Evolutionary conservation across 2,113 vertebrate species (phyloP).

Genomic region (Neomonachus schauinslandi): DNA sequence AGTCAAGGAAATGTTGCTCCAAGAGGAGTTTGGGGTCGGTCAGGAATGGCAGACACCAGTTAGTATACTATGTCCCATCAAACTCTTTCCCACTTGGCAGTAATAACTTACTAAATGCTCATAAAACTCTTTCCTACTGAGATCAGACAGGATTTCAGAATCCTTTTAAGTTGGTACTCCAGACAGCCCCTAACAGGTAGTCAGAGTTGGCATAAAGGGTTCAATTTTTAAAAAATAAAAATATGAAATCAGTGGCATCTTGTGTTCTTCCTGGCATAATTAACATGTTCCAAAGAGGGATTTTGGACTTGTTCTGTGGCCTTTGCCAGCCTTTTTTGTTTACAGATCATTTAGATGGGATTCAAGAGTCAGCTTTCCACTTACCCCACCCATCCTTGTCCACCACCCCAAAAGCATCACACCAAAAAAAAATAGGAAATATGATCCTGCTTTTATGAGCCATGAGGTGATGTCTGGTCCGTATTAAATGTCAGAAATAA

Average conservation of each 20-base stretch:
- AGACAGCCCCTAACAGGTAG: background rate
- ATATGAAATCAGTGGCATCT: background rate
- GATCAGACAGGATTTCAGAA: background rate
- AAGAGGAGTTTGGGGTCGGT: background rate
- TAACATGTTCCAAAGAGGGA: background rate
- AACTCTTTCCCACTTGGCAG: background rate
- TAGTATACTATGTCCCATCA: background rate
- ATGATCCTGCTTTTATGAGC: constrained; percentile 48
- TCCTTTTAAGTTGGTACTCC: background rate
- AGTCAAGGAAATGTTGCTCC: background rate
- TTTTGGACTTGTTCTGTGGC: background rate
- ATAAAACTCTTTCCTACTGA: background rate
- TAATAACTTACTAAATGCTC: background rate
- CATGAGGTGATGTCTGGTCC: constrained; percentile 58
- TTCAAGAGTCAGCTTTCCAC: background rate
- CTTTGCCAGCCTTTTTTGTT: constrained; percentile 32
- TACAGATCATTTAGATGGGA: constrained; percentile 18
- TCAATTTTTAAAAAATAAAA: constrained; percentile 15
- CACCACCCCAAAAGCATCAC: constrained; percentile 23
- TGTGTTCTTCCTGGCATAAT: constrained; percentile 6
- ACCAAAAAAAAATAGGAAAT: constrained; percentile 34
- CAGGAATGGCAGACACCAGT: background rate
- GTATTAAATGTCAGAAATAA: constrained; percentile 65
- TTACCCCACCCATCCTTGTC: constrained; percentile 21
- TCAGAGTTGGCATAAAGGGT: background rate